Conservation (phyloP, 2,888 invertebrate species). For the Archips xylosteana region DNA sequence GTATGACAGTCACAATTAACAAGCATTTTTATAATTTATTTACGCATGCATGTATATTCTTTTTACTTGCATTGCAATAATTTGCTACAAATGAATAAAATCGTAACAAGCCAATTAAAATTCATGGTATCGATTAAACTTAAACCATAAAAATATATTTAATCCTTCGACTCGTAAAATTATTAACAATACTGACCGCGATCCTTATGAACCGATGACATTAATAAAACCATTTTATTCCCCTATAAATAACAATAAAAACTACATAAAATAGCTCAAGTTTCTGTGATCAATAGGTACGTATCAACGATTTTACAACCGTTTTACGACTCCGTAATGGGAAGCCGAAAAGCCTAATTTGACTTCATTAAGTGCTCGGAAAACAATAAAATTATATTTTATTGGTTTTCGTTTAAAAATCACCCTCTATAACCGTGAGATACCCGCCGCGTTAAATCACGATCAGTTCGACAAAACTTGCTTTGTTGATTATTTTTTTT, state of each 20-base stretch:
- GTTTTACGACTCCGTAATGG: constrained; percentile 76
- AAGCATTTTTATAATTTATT: neutral
- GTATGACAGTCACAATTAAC: too few species aligned
- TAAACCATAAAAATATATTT: constrained; percentile 28
- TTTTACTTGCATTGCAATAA: constrained; percentile 1
- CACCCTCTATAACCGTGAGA: constrained; percentile 24
- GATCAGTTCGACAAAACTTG: constrained; percentile 11
- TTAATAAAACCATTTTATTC: constrained; percentile 79
- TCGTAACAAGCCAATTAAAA: constrained; percentile 9
- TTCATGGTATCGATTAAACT: constrained; percentile 32
- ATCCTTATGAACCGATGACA: constrained; percentile 71
- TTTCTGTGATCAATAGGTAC: constrained; percentile 69
- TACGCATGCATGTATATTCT: neutral
- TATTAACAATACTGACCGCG: constrained; percentile 51
- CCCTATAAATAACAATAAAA: constrained; percentile 84
- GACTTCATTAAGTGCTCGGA: constrained; percentile 77
- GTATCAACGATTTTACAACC: constrained; percentile 73
- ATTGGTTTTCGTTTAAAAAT: constrained; percentile 55
- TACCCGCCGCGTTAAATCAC: constrained; percentile 17
- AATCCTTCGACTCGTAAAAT: constrained; percentile 43
- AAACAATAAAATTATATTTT: constrained; percentile 79
- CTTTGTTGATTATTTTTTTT: constrained; percentile 16
- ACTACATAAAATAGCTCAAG: constrained; percentile 82
- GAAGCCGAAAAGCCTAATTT: constrained; percentile 79
- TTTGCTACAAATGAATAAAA: constrained; percentile 8